phyloP scores from a whole-genome alignment of 2,113 vertebrate genomes.

The Serinus canaria region DNA sequence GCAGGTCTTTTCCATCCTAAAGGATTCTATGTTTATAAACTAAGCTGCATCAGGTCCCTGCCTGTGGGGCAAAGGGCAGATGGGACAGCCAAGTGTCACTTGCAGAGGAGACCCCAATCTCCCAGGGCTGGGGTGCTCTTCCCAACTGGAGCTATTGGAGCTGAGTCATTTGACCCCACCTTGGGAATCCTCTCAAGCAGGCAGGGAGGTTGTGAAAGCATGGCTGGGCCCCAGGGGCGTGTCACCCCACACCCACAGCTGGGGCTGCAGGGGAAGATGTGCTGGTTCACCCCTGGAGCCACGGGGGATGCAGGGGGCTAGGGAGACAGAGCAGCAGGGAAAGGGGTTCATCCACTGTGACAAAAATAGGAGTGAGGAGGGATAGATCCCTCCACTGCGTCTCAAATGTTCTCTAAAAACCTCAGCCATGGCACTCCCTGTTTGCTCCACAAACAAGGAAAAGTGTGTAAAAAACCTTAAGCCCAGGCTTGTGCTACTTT shows the following conservation, averaged over 20 bases:
- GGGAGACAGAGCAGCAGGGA: neutral
- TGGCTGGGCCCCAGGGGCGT: neutral
- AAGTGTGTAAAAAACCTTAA: neutral
- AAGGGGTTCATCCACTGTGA: neutral
- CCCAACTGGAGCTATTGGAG: rapidly evolving
- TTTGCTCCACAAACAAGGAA: neutral
- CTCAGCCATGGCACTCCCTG: neutral
- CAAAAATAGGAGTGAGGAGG: neutral
- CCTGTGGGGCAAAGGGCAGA: neutral
- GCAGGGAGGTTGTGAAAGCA: neutral
- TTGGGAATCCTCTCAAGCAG: conserved; percentile 5
- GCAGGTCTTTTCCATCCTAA: neutral
- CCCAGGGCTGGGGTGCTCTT: neutral
- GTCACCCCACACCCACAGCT: neutral
- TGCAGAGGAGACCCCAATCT: neutral
- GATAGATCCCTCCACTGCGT: neutral
- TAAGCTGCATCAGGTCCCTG: neutral
- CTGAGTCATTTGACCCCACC: neutral
- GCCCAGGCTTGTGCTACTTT: neutral
- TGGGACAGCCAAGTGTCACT: neutral
- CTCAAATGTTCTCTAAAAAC: rapidly evolving
- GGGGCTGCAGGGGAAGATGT: rapidly evolving
- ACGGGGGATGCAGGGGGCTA: rapidly evolving
- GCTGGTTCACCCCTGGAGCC: neutral
- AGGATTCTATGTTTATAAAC: neutral